These are phyloP conservation scores for Cantharis flavilabris DNA, from an alignment of 2,888 invertebrate species.

Conservation along the genomic window DNA sequence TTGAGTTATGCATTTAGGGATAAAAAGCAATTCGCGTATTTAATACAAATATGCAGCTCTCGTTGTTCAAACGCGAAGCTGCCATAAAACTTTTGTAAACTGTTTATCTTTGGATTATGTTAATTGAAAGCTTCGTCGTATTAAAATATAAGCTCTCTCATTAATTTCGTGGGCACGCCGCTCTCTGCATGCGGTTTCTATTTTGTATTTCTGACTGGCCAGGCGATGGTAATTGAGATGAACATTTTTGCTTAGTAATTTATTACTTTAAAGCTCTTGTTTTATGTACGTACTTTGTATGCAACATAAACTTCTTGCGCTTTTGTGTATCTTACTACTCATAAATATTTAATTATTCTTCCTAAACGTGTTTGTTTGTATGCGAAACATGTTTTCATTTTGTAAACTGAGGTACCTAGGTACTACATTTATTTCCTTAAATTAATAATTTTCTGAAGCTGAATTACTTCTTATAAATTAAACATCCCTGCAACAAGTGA, in stretches of 20 bases:
- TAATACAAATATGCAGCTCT: conserved; percentile 20
- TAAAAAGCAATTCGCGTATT: conserved; percentile 19
- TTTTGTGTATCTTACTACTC: conserved; percentile 17
- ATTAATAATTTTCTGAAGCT: background rate
- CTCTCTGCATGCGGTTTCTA: conserved; percentile 24
- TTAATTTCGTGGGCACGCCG: conserved; percentile 31
- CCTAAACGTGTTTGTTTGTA: conserved; percentile 9
- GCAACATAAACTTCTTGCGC: conserved; percentile 25
- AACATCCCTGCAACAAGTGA: background rate
- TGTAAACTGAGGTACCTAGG: background rate
- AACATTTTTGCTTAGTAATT: conserved; percentile 28
- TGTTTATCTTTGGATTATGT: conserved; percentile 36
- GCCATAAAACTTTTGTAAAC: conserved; percentile 32
- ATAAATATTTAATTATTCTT: conserved; percentile 23
- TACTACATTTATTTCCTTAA: conserved; percentile 1
- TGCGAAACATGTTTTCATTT: conserved; percentile 14
- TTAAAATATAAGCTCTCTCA: conserved; percentile 35
- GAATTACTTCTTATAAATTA: background rate
- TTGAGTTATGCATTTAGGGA: background rate
- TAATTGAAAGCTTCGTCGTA: conserved; percentile 33
- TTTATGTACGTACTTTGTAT: conserved; percentile 27
- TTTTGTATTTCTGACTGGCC: conserved; percentile 25
- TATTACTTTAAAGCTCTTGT: conserved; percentile 19
- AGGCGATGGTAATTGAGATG: conserved; percentile 28
- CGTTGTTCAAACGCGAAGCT: conserved; percentile 20